These are phyloP conservation scores for Anser brachyrhynchus DNA, from an alignment of 2,113 vertebrate species.

Conservation along the genomic window DNA sequence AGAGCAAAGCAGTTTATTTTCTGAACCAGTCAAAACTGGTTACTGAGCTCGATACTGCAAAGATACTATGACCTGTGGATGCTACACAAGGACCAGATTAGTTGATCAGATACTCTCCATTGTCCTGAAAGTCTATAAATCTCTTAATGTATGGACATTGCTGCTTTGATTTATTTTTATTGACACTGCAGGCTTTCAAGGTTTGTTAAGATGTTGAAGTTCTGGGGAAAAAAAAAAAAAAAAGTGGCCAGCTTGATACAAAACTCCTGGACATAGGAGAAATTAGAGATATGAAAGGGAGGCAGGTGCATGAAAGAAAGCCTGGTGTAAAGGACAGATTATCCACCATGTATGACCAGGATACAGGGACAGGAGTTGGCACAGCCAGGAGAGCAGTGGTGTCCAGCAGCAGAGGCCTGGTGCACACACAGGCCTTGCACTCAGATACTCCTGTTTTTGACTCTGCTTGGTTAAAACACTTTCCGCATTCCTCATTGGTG, in stretches of 20 bases:
- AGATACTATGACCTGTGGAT: not conserved
- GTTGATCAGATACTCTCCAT: not conserved
- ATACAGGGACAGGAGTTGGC: not conserved
- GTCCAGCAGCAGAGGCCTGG: not conserved
- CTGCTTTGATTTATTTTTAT: not conserved
- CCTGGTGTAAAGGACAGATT: not conserved
- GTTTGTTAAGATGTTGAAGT: not conserved
- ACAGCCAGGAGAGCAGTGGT: not conserved
- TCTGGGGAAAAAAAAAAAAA: not conserved
- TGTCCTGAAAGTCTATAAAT: not conserved
- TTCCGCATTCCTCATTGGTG: rapidly evolving
- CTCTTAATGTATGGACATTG: not conserved
- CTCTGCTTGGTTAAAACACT: not conserved
- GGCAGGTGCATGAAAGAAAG: not conserved
- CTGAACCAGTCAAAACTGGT: not conserved
- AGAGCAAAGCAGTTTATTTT: not conserved
- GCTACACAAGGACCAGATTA: not conserved
- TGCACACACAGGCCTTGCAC: not conserved
- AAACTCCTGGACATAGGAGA: not conserved
- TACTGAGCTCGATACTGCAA: not conserved
- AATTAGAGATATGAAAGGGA: not conserved
- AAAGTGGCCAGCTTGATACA: not conserved
- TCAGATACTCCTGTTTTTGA: not conserved
- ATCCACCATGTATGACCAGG: not conserved
- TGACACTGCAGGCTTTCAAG: not conserved